Evolutionary conservation across 2,797 vertebrate genomes (phyloP), one percentile per base, ranked within the genome.

Genomic region (Rachycentron canadum): DNA sequence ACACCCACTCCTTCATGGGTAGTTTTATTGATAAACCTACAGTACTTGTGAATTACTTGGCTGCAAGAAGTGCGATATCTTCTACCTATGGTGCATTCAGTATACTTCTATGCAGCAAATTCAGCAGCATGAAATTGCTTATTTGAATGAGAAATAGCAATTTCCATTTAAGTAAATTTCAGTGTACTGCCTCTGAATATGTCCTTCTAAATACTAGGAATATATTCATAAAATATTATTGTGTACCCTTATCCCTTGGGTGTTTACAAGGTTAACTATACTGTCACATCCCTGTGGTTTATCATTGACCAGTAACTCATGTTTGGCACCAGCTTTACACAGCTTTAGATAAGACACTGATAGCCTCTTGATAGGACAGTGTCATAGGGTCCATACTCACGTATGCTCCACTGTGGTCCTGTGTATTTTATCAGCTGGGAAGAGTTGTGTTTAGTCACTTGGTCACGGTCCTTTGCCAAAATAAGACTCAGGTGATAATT

Each of bases 231-330:
- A 73, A 23, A 68, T 30, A 57, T 49, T 4, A 73, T 12, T 65
- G 26, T n/a, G 26, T 17, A 2, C 14, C 3, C 19, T 21, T 10
- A 36, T 19, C 43, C n/a, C 14, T 21, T 57, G 32, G 68, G 56
- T 85, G 65, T 80, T 84, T 69, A 85, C 49, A 32, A 79, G 60
- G 49, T 73, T 64, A 78, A 79, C 38, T 9, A 30, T 55, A 62
- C 50, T 66, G 50, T 81, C 75, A 82, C 32, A 62, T 81, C 56
- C 58, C 6, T 21, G n/a, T 19, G 45, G 84, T 86, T 75, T 72
- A 91, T 94, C 81, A 94, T 92, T 93, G 53, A 93, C 90, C 50
- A 78, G 63, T 28, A 83, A 67, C 58, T 89, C 80, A 83, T 82
- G 81, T 63, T 74, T 88, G 64, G 85, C 84, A 86, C 71, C 28